These are phyloP conservation scores for Troides aeacus DNA, from an alignment of 2,888 invertebrate species.

Conservation along the genomic window DNA sequence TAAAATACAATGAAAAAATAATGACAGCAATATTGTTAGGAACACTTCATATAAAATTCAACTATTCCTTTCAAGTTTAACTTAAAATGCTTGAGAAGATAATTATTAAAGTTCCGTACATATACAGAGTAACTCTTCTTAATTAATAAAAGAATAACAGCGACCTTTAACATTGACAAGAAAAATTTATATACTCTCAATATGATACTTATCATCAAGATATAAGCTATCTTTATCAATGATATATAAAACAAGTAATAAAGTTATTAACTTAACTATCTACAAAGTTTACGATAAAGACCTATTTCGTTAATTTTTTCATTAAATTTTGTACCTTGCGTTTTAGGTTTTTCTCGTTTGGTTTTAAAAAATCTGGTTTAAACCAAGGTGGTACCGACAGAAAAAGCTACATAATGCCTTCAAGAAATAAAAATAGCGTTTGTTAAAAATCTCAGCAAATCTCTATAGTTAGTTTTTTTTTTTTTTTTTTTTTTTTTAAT, in stretches of 20 bases:
- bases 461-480: background rate
- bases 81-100: slow-evolving; percentile 38
- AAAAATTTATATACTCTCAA: too few species aligned
- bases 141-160: slow-evolving; percentile 50
- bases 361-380: too few species aligned
- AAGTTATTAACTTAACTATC: too few species aligned
- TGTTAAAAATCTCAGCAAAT: background rate
- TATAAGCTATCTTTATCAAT: too few species aligned
- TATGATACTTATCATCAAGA: too few species aligned
- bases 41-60: background rate
- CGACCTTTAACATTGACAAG: slow-evolving; percentile 46
- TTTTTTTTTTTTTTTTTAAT: slow-evolving; percentile 30
- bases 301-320: too few species aligned
- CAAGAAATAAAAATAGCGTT: background rate
- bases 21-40: background rate
- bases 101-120: slow-evolving; percentile 36
- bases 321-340: too few species aligned
- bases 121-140: slow-evolving; percentile 53
- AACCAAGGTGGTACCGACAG: too few species aligned
- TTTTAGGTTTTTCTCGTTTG: too few species aligned
- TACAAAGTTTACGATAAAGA: too few species aligned
- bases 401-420: too few species aligned
- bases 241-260: too few species aligned
- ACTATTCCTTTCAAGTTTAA: slow-evolving; percentile 38
- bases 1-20: background rate